Base-by-base conservation (phyloP, 2,797 vertebrate genomes). In the Linurgus olivaceus region DNA sequence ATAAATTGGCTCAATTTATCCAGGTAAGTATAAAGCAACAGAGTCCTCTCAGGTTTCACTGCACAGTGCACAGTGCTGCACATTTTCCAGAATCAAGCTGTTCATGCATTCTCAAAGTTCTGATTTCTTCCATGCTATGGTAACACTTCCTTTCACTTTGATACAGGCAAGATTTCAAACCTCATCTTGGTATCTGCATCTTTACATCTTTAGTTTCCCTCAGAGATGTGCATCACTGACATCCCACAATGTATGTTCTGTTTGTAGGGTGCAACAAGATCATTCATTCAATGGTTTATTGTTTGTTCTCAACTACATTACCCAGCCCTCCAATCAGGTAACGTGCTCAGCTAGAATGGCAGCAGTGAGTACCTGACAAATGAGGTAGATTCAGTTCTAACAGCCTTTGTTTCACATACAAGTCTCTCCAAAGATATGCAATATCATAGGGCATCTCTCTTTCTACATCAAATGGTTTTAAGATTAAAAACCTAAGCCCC, bases 151-250 rank as follows among this genome's bases (percentile, higher is more conserved):
- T 78, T 92, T 83, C 58, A 44, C 72, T 88, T 75, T 21, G 42
- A 54, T 75, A 66, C 23, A 21, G 93, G 51, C 95, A 88, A 88
- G 40, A 93, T 91, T 94, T 94, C 94, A 63, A 83, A 57, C 66
- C 76, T 72, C 47, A 63, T 86, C 82, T 94, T 76, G 62, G 38
- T 90, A 55, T 86, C 89, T 92, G 37, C 58, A 80, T 83, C 93
- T 88, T 88, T 86, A 90, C 42, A 91, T 93, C 94, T 88, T 94
- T 48, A 76, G 73, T 95, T 93, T 96, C 93, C 62, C 73, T 51
- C 38, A 51, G 77, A 87, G 93, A 74, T 67, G 61, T 88, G 85
- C 89, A 86, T 90, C 82, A 67, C 59, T 0, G 5, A 75, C 87
- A 86, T 58, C 44, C 66, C 62, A 96, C 93, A 96, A 91, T 90